phyloP scores from a whole-genome alignment of 2,113 vertebrate species.

The Phylloscopus whistleri region DNA sequence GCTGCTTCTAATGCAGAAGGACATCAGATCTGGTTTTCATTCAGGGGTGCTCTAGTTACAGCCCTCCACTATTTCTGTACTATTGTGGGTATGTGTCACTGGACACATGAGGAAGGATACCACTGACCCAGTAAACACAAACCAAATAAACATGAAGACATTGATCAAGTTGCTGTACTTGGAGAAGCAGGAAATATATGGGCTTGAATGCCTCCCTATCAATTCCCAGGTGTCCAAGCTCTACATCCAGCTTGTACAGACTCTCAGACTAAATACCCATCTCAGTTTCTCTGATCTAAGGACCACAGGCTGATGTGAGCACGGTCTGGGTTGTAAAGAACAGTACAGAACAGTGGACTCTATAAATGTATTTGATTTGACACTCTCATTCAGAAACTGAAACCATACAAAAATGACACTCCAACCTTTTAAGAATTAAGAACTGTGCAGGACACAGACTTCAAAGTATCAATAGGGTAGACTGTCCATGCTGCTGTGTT shows the following conservation, averaged over 20 bases:
- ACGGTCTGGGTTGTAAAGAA: not conserved
- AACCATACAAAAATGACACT: not conserved
- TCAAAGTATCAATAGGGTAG: not conserved
- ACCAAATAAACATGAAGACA: not conserved
- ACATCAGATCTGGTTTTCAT: not conserved
- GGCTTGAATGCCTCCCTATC: not conserved
- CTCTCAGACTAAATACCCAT: not conserved
- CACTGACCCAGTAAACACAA: not conserved
- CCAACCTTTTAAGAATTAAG: not conserved
- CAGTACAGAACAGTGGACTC: not conserved
- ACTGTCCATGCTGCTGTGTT: not conserved
- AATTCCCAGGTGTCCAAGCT: not conserved
- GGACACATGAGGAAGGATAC: not conserved
- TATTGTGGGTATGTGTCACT: not conserved
- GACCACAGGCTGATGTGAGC: not conserved
- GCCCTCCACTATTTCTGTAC: not conserved
- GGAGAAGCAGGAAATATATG: not conserved
- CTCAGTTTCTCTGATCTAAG: not conserved
- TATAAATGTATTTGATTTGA: not conserved
- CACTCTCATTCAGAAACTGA: not conserved
- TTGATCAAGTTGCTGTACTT: not conserved
- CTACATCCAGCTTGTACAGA: not conserved
- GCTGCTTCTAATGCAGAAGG: not conserved
- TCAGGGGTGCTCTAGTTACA: not conserved
- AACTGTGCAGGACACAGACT: not conserved